Percentiles rank a stretch among this genome's conserved stretches.
phyloP scores from a whole-genome alignment of 2,113 vertebrate species.

The Cryptomyrus ogoouensis region DNA sequence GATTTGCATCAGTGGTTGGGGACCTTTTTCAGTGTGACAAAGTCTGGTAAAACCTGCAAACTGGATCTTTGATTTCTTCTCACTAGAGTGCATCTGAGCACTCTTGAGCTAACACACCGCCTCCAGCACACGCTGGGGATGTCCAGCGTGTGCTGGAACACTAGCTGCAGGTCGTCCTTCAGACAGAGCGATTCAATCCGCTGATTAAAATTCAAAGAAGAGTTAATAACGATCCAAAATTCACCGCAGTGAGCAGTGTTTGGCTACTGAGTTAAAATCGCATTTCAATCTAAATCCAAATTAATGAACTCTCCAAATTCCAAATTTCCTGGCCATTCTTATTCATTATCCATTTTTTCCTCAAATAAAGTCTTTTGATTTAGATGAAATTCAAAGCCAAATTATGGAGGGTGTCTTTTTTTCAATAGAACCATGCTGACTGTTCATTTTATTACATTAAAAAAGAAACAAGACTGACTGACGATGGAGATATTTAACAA shows the following conservation, averaged over 20 bases:
- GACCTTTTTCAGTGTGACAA: background rate
- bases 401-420: background rate
- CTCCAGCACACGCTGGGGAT: background rate
- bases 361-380: slow-evolving; percentile 8
- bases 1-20: background rate
- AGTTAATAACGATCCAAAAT: background rate
- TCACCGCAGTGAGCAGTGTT: background rate
- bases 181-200: background rate
- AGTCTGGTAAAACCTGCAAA: background rate
- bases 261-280: background rate
- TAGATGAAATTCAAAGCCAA: slow-evolving; percentile 9
- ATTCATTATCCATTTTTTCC: background rate
- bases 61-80: background rate
- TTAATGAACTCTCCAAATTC: background rate
- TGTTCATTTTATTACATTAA: background rate
- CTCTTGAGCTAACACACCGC: background rate
- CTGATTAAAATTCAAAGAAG: background rate
- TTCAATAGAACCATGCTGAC: background rate
- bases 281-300: background rate
- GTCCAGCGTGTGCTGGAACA: background rate
- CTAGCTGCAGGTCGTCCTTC: background rate
- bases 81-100: background rate
- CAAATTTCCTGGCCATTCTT: background rate
- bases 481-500: background rate
- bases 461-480: slow-evolving; percentile 5